Evolutionary conservation across 2,113 vertebrate species (phyloP).

Genomic region (Pangasianodon hypophthalmus): DNA sequence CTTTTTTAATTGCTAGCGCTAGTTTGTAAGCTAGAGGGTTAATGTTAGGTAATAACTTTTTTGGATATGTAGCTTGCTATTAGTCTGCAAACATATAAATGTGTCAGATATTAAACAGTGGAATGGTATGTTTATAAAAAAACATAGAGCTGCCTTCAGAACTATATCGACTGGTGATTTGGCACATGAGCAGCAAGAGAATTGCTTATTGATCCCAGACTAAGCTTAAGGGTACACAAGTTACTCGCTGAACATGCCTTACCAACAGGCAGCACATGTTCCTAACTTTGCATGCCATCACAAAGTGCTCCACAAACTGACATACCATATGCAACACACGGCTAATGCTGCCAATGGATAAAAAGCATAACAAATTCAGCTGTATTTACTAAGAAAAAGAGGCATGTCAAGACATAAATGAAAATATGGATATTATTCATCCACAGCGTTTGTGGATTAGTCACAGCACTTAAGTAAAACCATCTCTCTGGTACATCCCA

Average conservation of each 20-base stretch:
- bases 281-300: constrained; percentile 34
- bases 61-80: background rate
- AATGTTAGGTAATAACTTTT: background rate
- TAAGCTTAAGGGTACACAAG: background rate
- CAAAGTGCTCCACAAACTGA: constrained; percentile 40
- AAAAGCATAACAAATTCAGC: constrained; percentile 48
- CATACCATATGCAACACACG: constrained; percentile 38
- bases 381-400: constrained; percentile 57
- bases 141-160: background rate
- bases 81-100: background rate
- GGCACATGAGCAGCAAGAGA: background rate
- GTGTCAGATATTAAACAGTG: background rate
- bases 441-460: constrained; percentile 53
- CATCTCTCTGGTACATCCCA: constrained; percentile 34
- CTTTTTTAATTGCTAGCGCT: background rate
- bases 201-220: constrained; percentile 5
- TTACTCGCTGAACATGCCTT: background rate
- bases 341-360: constrained; percentile 12
- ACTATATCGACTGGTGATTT: background rate
- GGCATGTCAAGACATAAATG: constrained; percentile 52
- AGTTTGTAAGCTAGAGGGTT: background rate
- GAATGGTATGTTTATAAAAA: background rate
- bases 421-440: constrained; percentile 52
- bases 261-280: constrained; percentile 35
- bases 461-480: constrained; percentile 68